Evolutionary conservation across 2,113 vertebrate genomes (phyloP), one percentile per base, ranked within the genome.

Genomic region (Nyctereutes procyonoides): DNA sequence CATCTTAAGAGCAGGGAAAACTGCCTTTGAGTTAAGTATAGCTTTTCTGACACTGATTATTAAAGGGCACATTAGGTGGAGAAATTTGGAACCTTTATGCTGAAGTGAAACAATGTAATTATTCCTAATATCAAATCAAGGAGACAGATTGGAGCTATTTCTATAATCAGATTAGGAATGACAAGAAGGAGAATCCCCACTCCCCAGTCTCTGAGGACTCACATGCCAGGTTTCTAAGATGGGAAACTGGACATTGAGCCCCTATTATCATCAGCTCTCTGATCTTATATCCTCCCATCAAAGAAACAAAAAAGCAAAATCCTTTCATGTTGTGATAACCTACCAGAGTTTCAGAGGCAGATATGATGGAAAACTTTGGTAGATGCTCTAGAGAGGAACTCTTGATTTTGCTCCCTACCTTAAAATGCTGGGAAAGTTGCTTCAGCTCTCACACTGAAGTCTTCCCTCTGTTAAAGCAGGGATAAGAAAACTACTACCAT

Each of bases 1-100:
- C 26, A 87, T 90, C 84, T 96, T 90, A 65, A 80, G 56, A 95
- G 69, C 76, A 92, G 14, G 15, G 30, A 94, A 90, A 82, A 51
- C 32, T 76, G 2, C 48, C 84, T 96, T 90, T 90, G 53, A 79
- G 51, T 82, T 69, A 91, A n/a, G 20, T 65, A 35, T 19, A 73
- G 16, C 22, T 77, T 96, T 93, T 92, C 56, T 82, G 38, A 81
- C 5, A 56, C 65, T 85, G n/a, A 60, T 60, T 74, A 84, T 65
- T 74, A 56, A 85, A 77, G 9, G 88, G 69, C 48, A 51, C 35
- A 91, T 77, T 85, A 60, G 79, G 11, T 88, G 81, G 81, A 63
- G 90, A 97, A 88, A 43, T 85, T 76, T 58, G 32, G 56, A 79
- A 28, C 81, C 35, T 30, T 81, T 79, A n/a, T 51, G 17, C 20